phyloP scores from a whole-genome alignment of 2,888 invertebrate species.

The Slavum lentiscoides region DNA sequence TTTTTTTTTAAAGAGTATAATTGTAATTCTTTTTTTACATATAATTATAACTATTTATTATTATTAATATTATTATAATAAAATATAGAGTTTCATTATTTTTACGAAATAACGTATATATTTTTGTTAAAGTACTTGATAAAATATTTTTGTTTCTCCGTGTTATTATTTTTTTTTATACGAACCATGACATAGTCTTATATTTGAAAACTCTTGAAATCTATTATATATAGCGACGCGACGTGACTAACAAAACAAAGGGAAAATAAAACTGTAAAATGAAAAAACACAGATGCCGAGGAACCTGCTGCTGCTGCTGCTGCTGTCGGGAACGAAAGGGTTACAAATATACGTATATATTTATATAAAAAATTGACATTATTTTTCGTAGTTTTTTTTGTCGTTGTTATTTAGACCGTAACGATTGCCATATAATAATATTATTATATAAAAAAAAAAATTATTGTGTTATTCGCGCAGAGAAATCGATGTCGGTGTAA shows the following conservation, averaged over 20 bases:
- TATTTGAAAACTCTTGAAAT: conserved; percentile 45
- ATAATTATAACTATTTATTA: neutral
- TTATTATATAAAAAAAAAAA: conserved; percentile 16
- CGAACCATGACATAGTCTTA: conserved; percentile 29
- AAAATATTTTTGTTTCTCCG: conserved; percentile 21
- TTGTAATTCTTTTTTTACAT: no score
- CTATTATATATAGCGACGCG: conserved; percentile 2
- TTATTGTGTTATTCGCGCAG: neutral
- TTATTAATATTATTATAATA: neutral
- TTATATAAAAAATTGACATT: conserved; percentile 28
- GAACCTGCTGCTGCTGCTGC: conserved; percentile 4
- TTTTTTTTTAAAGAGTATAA: no score
- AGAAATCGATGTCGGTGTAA: conserved; percentile 19
- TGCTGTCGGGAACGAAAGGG: conserved; percentile 18
- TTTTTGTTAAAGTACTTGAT: conserved; percentile 1
- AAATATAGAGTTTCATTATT: neutral
- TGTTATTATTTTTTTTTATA: conserved; percentile 21
- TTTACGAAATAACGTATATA: neutral
- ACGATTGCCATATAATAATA: conserved; percentile 15
- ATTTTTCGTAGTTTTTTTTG: neutral
- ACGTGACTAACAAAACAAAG: conserved; percentile 40
- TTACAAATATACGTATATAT: neutral
- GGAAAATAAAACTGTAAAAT: conserved; percentile 16
- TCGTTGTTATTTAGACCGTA: conserved; percentile 37
- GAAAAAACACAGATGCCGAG: conserved; percentile 46